Conservation (phyloP, 2,797 vertebrate genomes). For the Menidia menidia region DNA sequence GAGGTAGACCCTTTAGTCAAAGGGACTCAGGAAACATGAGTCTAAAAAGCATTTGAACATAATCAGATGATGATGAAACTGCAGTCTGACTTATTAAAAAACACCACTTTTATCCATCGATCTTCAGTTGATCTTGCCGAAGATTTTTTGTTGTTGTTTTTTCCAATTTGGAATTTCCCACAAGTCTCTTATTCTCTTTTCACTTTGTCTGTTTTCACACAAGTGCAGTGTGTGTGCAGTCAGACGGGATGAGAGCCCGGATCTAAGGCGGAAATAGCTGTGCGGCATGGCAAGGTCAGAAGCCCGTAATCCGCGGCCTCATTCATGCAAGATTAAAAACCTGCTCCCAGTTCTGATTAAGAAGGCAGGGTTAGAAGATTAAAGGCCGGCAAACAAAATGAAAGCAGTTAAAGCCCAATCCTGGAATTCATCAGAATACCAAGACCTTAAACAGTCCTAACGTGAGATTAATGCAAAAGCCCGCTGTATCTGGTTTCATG, state of each 20-base stretch:
- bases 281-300: constrained; percentile 83
- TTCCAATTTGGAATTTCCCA: constrained; percentile 38
- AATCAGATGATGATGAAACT: constrained; percentile 54
- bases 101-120: no score
- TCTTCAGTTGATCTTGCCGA: no score
- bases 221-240: constrained; percentile 62
- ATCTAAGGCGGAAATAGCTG: constrained; percentile 83
- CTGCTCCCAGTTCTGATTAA: constrained; percentile 92
- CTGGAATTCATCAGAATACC: constrained; percentile 92
- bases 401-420: constrained; percentile 94
- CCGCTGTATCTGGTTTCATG: constrained; percentile 70
- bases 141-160: no score
- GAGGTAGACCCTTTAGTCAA: constrained; percentile 11
- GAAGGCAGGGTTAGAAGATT: constrained; percentile 93
- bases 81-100: neutral
- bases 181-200: no score
- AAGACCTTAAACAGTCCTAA: constrained; percentile 89
- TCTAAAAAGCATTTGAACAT: constrained; percentile 47
- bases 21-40: constrained; percentile 4
- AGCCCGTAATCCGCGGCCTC: constrained; percentile 85
- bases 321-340: constrained; percentile 90
- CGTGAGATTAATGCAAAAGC: constrained; percentile 88
- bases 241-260: constrained; percentile 64
- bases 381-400: constrained; percentile 91
- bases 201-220: constrained; percentile 45